A percentile compares a stretch with the other conserved stretches of the same genome.
Conservation (phyloP, 2,888 invertebrate species). For the Harpalus rubripes region DNA sequence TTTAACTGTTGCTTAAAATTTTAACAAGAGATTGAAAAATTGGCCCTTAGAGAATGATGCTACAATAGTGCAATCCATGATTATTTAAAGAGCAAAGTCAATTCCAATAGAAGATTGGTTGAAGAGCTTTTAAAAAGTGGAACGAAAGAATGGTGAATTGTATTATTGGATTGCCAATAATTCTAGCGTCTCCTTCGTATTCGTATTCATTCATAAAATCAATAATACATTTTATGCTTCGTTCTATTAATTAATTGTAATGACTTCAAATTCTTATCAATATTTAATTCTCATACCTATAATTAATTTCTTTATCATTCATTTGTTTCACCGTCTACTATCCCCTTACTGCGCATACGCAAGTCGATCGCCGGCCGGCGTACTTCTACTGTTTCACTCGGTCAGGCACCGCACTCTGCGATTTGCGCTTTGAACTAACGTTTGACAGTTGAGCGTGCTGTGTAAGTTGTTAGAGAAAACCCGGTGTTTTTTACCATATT, state of each 20-base stretch:
- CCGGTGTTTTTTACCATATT: neutral
- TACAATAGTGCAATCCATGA: no score
- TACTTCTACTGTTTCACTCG: slow-evolving; percentile 45
- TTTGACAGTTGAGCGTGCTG: slow-evolving; percentile 1
- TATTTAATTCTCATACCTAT: neutral
- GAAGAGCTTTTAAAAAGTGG: no score
- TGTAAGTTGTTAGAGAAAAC: slow-evolving; percentile 5
- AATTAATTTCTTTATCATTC: slow-evolving; percentile 9
- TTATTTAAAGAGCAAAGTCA: no score
- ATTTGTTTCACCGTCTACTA: neutral
- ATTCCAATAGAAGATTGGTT: no score
- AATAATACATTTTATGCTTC: no score
- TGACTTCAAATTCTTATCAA: neutral
- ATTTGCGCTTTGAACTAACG: slow-evolving; percentile 11
- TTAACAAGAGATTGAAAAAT: no score
- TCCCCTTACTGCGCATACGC: neutral
- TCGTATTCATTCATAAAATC: no score
- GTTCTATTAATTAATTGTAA: neutral
- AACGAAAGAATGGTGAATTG: no score
- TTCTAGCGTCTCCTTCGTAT: no score
- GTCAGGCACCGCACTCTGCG: slow-evolving; percentile 24
- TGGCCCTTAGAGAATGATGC: no score
- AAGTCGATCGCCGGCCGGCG: slow-evolving; percentile 29
- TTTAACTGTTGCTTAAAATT: no score
- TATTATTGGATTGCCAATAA: no score